Evolutionary conservation across 30 jellyfish, hydroid and myxozoan genomes (phyloP), one percentile per base, ranked within the genome.

Genomic region (Aurelia sp.): DNA sequence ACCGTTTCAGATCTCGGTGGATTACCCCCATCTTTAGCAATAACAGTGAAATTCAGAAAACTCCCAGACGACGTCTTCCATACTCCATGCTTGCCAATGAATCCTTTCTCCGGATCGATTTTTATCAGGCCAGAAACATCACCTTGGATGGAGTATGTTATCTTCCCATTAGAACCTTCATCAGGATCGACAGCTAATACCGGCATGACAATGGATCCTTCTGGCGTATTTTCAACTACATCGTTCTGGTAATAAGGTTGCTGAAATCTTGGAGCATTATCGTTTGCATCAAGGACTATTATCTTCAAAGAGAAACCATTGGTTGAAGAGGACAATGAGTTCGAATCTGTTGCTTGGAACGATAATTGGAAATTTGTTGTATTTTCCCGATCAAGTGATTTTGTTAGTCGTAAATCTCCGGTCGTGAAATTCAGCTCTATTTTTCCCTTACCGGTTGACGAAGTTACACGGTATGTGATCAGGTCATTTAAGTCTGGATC

Each of bases 161-260:
- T 47, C 67, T 12, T 13, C 13, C 84, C 88, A 77, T 88, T 88
- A 19, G 51, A 60, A 21, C 88, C 91, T 41, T 63, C 75, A 52
- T 88, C 97, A 33, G 66, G 70, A 71, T 88, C 97, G 17, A 57
- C 21, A 1, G 97, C 97, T 9, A 62, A 67, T 7, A 88, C 92
- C 27, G 78, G 60, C 81, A 79, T 48, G 13, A 88, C 77, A 24
- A 88, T 78, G 13, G 92, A 57, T 13, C 92, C 97, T 22, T 78
- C 86, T 16, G 91, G 89, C 18, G 96, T 84, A 77, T 85, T 85
- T 74, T 91, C 98, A 30, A 78, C 72, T 13, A 91, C 89, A 57
- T 82, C 96, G 8, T 69, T 84, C 74, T 50, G 24, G 38, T 76
- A 72, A 21, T 30, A 71, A 18, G 88, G 88, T 67, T 72, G 82